Evolutionary conservation across 1,140 invertebrate genomes (phyloP).

Genomic region (Drosophila auraria): DNA sequence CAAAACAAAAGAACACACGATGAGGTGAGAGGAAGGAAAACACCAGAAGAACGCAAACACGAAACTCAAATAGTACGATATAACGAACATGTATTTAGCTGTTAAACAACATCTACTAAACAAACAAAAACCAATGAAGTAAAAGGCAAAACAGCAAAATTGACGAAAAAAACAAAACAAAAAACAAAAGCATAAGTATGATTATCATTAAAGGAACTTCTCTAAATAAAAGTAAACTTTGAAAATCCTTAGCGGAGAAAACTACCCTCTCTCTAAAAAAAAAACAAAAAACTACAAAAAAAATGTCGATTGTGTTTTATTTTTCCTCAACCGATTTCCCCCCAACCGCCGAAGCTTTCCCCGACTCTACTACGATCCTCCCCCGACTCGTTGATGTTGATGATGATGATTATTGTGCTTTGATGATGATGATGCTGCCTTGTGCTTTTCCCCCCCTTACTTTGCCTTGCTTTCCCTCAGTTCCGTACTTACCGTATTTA

Average conservation of each 20-base stretch:
- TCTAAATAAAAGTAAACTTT: constrained; percentile 84
- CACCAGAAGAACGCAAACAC: constrained; percentile 49
- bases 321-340: constrained; percentile 54
- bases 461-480: constrained; percentile 40
- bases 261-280: constrained; percentile 79
- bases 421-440: constrained; percentile 52
- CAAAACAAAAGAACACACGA: constrained; percentile 21
- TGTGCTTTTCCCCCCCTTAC: constrained; percentile 35
- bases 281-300: constrained; percentile 60
- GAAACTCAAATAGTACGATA: constrained; percentile 70
- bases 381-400: constrained; percentile 50
- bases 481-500: constrained; percentile 36
- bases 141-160: constrained; percentile 50
- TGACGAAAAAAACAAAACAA: constrained; percentile 41
- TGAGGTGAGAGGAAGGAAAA: constrained; percentile 41
- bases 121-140: constrained; percentile 47
- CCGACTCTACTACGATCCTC: constrained; percentile 30
- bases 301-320: constrained; percentile 80
- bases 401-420: constrained; percentile 53
- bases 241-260: constrained; percentile 82
- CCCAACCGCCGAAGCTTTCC: constrained; percentile 25
- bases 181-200: constrained; percentile 73
- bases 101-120: constrained; percentile 64
- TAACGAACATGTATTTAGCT: constrained; percentile 78
- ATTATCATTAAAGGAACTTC: constrained; percentile 83